These are phyloP conservation scores for Macrotus californicus DNA, from an alignment of 2,113 vertebrate genomes.

Conservation along the genomic window DNA sequence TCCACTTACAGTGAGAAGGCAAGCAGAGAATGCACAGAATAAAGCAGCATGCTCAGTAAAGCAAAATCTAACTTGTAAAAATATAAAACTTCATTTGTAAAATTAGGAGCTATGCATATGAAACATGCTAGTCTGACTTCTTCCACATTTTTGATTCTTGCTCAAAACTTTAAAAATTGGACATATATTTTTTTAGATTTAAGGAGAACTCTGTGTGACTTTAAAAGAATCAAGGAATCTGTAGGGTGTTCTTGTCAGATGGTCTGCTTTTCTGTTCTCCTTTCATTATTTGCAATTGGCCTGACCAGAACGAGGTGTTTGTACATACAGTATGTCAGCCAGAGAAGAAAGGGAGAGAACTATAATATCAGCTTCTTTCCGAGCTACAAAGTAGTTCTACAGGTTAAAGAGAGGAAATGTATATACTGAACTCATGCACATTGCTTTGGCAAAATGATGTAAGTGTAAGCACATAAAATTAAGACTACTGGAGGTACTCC, in stretches of 20 bases:
- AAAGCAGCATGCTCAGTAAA: background rate
- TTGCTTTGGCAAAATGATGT: constrained; percentile 21
- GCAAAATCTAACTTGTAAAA: background rate
- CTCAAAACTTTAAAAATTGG: background rate
- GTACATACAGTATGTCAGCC: background rate
- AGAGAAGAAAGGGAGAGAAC: constrained; percentile 13
- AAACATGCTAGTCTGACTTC: background rate
- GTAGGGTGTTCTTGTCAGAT: constrained; percentile 80
- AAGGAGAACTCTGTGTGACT: background rate
- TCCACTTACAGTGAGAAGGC: background rate
- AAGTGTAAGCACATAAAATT: constrained; percentile 8
- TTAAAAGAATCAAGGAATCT: constrained; percentile 41
- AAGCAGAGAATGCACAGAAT: background rate
- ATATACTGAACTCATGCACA: background rate
- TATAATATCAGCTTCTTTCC: constrained; percentile 19
- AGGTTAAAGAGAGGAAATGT: constrained; percentile 14
- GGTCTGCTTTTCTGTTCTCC: constrained; percentile 78
- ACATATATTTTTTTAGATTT: constrained; percentile 26
- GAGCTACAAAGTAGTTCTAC: background rate
- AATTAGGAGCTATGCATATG: background rate
- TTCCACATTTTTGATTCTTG: background rate
- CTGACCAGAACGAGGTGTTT: constrained; percentile 81
- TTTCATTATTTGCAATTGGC: constrained; percentile 83
- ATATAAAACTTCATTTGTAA: background rate
- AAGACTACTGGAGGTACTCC: constrained; percentile 7